A percentile compares a stretch with the other conserved stretches of the same genome.
Conservation (phyloP, 1,140 invertebrate species). For the Lamellibrachia luymesi region DNA sequence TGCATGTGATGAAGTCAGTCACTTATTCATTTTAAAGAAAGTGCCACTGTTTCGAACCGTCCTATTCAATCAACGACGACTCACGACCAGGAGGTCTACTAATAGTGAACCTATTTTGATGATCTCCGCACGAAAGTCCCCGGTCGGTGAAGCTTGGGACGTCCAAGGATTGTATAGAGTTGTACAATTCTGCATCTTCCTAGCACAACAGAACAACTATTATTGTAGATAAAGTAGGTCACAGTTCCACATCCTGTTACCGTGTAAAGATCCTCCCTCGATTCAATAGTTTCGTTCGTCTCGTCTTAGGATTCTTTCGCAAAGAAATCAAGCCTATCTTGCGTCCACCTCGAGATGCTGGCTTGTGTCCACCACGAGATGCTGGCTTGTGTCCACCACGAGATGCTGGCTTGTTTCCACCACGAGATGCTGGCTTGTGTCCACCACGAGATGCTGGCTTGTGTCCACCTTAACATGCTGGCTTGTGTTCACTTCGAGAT, state of each 20-base stretch:
- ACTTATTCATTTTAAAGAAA: neutral
- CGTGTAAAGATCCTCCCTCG: neutral
- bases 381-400: too few species aligned
- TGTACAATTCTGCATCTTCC: neutral
- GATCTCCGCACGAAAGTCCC: neutral
- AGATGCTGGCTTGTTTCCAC: too few species aligned
- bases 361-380: too few species aligned
- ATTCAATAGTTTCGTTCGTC: neutral
- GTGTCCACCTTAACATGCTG: too few species aligned
- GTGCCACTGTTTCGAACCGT: neutral
- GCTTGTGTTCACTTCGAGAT: too few species aligned
- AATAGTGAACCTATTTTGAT: neutral
- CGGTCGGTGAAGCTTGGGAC: neutral
- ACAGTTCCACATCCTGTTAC: neutral
- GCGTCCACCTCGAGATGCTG: too few species aligned
- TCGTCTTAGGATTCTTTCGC: neutral
- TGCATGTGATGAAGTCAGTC: neutral
- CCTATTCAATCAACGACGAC: neutral
- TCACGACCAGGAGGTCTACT: neutral
- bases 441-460: too few species aligned
- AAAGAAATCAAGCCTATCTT: neutral
- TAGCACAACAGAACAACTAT: neutral
- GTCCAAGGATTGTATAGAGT: neutral
- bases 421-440: too few species aligned
- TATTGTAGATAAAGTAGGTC: neutral